phyloP scores from a whole-genome alignment of 2,888 invertebrate species.

The Pimpla rufipes region DNA sequence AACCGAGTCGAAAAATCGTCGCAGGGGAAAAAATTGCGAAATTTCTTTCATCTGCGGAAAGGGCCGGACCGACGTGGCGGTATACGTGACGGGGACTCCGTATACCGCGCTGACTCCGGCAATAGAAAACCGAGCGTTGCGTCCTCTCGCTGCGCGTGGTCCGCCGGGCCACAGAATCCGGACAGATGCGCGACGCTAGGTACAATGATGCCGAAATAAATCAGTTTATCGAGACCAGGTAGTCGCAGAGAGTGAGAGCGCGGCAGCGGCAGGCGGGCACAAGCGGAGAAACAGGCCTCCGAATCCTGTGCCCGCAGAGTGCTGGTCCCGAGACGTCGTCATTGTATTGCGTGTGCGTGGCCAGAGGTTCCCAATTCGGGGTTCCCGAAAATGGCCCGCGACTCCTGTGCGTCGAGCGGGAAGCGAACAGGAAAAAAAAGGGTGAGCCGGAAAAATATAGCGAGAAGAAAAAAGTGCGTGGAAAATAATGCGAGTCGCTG shows the following conservation, averaged over 20 bases:
- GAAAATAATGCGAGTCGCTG: conserved; percentile 10
- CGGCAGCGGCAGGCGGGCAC: conserved; percentile 21
- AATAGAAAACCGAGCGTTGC: conserved; percentile 22
- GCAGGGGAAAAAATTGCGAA: conserved; percentile 3
- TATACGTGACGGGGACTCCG: not conserved
- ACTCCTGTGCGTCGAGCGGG: conserved; percentile 5
- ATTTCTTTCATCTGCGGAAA: conserved; percentile 18
- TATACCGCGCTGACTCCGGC: conserved; percentile 1
- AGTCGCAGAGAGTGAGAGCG: conserved; percentile 50
- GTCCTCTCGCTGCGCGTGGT: conserved; percentile 32
- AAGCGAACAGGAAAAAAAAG: not conserved
- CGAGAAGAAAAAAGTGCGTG: not conserved
- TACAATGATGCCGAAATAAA: conserved; percentile 84
- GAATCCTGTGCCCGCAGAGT: conserved; percentile 74
- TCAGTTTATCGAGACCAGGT: conserved; percentile 82
- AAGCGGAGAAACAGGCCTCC: conserved; percentile 54
- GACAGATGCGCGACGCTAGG: conserved; percentile 81
- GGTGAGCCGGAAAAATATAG: not conserved
- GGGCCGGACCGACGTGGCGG: not conserved
- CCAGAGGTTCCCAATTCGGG: conserved; percentile 81
- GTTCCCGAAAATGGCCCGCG: conserved; percentile 1
- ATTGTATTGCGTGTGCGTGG: conserved; percentile 78
- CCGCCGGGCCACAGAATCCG: conserved; percentile 73
- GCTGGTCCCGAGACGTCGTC: conserved; percentile 77
- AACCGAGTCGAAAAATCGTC: too few species aligned